These are phyloP conservation scores for Galeruca laticollis DNA, from an alignment of 2,888 invertebrate genomes.

Conservation along the genomic window DNA sequence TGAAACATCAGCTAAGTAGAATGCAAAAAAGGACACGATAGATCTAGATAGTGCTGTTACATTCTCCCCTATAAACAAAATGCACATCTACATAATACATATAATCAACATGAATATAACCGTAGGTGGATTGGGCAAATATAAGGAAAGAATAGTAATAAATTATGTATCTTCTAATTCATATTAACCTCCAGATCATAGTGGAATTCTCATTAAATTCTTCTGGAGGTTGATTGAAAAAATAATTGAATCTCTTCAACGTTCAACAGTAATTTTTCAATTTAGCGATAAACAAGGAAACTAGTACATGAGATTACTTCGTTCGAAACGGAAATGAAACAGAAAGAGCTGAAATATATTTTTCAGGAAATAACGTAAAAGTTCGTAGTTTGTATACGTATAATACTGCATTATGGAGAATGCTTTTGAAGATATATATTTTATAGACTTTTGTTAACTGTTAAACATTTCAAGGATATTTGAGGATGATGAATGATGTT, in stretches of 20 bases:
- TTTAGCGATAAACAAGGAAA: not conserved
- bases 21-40: no score
- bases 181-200: no score
- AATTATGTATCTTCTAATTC: no score
- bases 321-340: not conserved
- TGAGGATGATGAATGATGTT: not conserved
- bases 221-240: no score
- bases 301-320: not conserved
- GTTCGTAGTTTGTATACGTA: not conserved
- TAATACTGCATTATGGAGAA: not conserved
- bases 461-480: not conserved
- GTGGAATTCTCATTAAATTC: no score
- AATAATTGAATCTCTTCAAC: not conserved
- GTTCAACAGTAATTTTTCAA: slow-evolving; percentile 3
- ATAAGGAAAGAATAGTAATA: no score
- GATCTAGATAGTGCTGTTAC: no score
- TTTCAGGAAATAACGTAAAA: slow-evolving; percentile 1
- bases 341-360: not conserved
- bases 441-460: not conserved
- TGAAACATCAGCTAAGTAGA: no score
- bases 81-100: no score
- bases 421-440: not conserved
- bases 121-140: no score
- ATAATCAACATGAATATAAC: no score
- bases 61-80: no score